A percentile compares a stretch with the other conserved stretches of the same genome.
phyloP scores from a whole-genome alignment of 2,113 vertebrate genomes.

The Neotoma lepida region DNA sequence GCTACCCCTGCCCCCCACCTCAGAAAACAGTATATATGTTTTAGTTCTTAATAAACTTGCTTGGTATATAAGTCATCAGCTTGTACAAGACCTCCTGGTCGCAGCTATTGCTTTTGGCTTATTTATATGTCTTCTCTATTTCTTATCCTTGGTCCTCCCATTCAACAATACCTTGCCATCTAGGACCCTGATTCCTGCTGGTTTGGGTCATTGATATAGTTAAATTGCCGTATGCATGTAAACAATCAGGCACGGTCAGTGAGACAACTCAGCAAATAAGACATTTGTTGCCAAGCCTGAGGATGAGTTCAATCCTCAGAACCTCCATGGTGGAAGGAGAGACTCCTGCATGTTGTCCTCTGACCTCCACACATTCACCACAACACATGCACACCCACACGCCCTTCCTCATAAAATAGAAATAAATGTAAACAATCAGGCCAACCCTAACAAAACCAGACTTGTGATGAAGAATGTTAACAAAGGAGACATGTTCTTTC shows the following conservation, averaged over 20 bases:
- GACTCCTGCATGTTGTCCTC: not conserved
- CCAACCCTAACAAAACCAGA: not conserved
- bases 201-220: not conserved
- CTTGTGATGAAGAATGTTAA: not conserved
- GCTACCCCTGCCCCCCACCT: not conserved
- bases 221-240: not conserved
- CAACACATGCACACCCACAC: not conserved
- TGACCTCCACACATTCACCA: not conserved
- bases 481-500: not conserved
- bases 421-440: not conserved
- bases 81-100: not conserved
- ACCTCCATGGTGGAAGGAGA: not conserved
- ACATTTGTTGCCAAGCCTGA: not conserved
- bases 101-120: not conserved
- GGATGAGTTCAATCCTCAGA: not conserved
- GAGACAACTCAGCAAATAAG: not conserved
- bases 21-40: not conserved
- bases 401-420: not conserved
- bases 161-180: not conserved
- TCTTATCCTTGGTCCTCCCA: not conserved
- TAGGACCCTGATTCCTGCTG: not conserved
- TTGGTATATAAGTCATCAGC: not conserved
- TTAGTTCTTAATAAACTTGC: no score
- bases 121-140: not conserved
- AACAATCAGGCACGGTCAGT: not conserved